Percentiles rank a stretch among this genome's conserved stretches.
phyloP scores from a whole-genome alignment of 1,140 invertebrate species.

The Coboldia fuscipes region DNA sequence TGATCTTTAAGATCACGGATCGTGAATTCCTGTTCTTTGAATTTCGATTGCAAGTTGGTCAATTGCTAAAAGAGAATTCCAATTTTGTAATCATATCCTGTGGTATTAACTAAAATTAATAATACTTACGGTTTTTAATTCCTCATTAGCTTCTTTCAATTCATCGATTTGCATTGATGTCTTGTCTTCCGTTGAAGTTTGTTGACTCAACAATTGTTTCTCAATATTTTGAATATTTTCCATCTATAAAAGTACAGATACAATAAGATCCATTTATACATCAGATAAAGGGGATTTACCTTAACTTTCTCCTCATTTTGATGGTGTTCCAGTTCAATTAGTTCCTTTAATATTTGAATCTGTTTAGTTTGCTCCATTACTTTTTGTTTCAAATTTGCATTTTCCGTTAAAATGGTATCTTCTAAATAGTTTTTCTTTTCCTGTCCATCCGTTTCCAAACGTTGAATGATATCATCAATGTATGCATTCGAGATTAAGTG shows the following conservation, averaged over 20 bases:
- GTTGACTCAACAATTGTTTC: background rate
- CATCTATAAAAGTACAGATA: background rate
- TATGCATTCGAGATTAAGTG: background rate
- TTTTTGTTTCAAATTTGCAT: slow-evolving; percentile 1
- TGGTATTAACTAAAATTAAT: background rate
- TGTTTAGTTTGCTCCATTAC: slow-evolving; percentile 1
- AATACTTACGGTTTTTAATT: slow-evolving; percentile 2
- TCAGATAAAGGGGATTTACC: background rate
- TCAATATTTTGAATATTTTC: background rate
- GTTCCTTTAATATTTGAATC: slow-evolving; percentile 2
- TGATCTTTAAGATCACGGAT: slow-evolving; percentile 1
- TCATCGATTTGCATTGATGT: slow-evolving; percentile 1
- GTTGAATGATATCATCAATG: slow-evolving; percentile 1
- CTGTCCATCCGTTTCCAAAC: background rate
- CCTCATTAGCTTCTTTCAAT: slow-evolving; percentile 1
- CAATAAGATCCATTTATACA: background rate
- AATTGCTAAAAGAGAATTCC: slow-evolving; percentile 1
- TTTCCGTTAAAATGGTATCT: slow-evolving; percentile 1
- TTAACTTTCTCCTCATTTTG: too few relatives aligned
- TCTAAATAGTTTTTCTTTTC: background rate
- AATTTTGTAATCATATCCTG: background rate
- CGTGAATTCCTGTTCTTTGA: slow-evolving; percentile 1
- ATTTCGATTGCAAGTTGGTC: background rate
- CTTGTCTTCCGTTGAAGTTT: too few relatives aligned
- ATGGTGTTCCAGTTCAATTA: slow-evolving; percentile 3